Evolutionary conservation across 2,888 invertebrate species (phyloP).

Genomic region (Zhengitettix transpicula): DNA sequence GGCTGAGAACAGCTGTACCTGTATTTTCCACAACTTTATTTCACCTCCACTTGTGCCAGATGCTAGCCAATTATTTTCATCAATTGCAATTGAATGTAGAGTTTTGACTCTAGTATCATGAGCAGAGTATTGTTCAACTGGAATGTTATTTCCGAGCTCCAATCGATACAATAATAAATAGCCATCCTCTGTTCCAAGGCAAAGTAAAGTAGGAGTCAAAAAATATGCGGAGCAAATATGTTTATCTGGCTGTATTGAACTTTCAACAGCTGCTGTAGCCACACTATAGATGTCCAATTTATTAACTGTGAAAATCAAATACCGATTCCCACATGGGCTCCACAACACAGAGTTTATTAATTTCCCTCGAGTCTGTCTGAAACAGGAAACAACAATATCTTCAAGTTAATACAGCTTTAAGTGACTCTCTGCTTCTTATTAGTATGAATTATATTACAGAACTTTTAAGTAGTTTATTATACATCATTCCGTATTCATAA

Average conservation of each 20-base stretch:
- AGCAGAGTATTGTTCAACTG: conserved; percentile 36
- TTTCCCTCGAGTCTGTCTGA: background rate
- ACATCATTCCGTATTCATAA: too few species aligned
- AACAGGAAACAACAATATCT: conserved; percentile 1
- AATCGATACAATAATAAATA: conserved; percentile 28
- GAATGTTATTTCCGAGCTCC: conserved; percentile 12
- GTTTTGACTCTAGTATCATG: conserved; percentile 49
- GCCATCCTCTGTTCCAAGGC: conserved; percentile 61
- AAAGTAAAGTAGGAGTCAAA: conserved; percentile 36
- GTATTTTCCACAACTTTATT: conserved; percentile 51
- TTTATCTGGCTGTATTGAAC: conserved; percentile 45
- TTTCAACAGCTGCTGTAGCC: conserved; percentile 54
- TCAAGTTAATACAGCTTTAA: background rate
- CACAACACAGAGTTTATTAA: conserved; percentile 31
- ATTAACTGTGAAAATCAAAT: conserved; percentile 55
- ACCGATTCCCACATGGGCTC: conserved; percentile 61
- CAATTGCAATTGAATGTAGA: conserved; percentile 29
- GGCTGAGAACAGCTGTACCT: conserved; percentile 10
- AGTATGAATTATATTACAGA: background rate
- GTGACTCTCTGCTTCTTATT: background rate
- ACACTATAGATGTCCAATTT: conserved; percentile 67
- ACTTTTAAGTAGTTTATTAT: too few species aligned
- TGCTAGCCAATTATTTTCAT: conserved; percentile 33
- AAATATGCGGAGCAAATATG: conserved; percentile 58
- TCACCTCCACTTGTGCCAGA: conserved; percentile 66